A percentile compares a stretch with the other conserved stretches of the same genome.
These are phyloP conservation scores for Mongoloraphidia duomilia DNA, from an alignment of 2,888 invertebrate species.

Conservation along the genomic window DNA sequence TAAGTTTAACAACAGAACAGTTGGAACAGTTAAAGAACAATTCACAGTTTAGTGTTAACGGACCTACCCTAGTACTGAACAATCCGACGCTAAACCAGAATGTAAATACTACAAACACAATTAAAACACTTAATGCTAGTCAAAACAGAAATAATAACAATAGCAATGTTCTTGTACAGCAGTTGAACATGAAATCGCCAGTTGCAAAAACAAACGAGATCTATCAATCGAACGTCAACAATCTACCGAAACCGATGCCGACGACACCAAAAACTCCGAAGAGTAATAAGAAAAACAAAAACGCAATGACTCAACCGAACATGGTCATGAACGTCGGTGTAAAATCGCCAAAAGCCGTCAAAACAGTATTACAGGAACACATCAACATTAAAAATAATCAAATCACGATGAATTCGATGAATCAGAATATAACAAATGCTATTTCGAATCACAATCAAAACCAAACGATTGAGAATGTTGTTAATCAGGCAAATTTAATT, in stretches of 20 bases:
- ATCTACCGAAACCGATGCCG: too few species aligned
- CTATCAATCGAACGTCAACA: too few species aligned
- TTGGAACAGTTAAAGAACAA: constrained; percentile 29
- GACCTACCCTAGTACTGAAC: constrained; percentile 27
- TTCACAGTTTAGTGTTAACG: constrained; percentile 30
- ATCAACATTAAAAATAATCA: constrained; percentile 1
- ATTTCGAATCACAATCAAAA: too few species aligned
- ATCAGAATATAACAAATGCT: too few species aligned
- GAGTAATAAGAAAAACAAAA: constrained; percentile 16
- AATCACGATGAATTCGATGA: too few species aligned
- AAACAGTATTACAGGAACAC: constrained; percentile 7
- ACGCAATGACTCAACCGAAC: constrained; percentile 24
- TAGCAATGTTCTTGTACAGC: background rate
- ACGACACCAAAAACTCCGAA: too few species aligned
- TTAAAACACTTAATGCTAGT: constrained; percentile 7
- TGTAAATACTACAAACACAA: constrained; percentile 8
- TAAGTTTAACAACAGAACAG: constrained; percentile 30
- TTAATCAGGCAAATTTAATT: too few species aligned
- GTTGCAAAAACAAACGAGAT: too few species aligned
- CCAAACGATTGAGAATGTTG: too few species aligned
- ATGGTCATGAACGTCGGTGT: constrained; percentile 20
- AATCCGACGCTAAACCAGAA: constrained; percentile 10
- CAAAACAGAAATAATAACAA: constrained; percentile 4
- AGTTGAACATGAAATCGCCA: background rate
- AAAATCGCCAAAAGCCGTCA: constrained; percentile 2